Base-by-base conservation (phyloP, 2,113 vertebrate genomes). In the Phainopepla nitens region DNA sequence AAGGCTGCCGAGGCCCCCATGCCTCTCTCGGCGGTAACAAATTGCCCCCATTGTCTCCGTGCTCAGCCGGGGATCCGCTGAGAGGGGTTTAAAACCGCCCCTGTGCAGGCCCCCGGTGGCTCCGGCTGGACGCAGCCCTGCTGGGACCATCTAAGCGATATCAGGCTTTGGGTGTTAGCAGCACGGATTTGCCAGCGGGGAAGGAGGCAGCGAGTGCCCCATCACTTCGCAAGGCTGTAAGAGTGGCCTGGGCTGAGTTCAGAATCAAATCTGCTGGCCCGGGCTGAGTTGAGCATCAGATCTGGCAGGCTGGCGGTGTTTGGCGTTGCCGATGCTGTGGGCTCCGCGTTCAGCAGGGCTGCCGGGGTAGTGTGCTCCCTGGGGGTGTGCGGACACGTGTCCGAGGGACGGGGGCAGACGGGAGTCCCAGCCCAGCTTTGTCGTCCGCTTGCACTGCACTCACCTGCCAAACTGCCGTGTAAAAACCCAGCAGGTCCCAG, bases 161-260 rank as follows among this genome's bases (percentile, higher is more conserved):
- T 29, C 56, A 10, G 29, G 0, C 20, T 45, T 6, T 6, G 53
- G 16, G 12, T 51, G 61, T 21, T 56, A 20, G 39, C 53, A 22
- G 42, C 58, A 3, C 28, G 10, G 1, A 15, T 49, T 49, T n/a
- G n/a, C 17, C 31, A 11, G 9, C 4, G 31, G 58, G 50, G 21
- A 51, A 45, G 39, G 70, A 54, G 25, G 15, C 1, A 42, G 47
- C 13, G 5, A 58, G n/a, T 29, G 10, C 35, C 10, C 2, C 35
- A 7, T n/a, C 49, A 0, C 60, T n/a, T 36, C 4, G 2, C 31
- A 20, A 49, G 70, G 11, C 47, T 36, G 1, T 41, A 4, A 33
- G 35, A 50, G 61, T 53, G 61, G 69, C 45, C 53, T 41, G 78
- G 45, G 23, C 60, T 29, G 68, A 51, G 56, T 24, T 78, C 22